phyloP scores from a whole-genome alignment of 2,113 vertebrate genomes.

The Notothenia rossii region DNA sequence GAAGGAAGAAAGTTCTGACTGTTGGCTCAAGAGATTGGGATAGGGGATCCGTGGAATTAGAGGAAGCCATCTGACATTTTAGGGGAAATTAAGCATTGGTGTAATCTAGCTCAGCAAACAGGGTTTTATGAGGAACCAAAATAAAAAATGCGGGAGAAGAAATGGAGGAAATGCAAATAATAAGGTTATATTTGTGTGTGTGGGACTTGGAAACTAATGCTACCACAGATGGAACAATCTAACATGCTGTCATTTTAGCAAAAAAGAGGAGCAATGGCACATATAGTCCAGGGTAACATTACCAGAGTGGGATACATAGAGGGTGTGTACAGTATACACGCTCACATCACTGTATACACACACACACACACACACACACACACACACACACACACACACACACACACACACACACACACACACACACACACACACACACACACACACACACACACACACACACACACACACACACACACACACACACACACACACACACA shows the following conservation, averaged over 20 bases:
- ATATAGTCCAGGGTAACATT: constrained; percentile 8
- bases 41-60: constrained; percentile 49
- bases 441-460: no score
- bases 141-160: constrained; percentile 22
- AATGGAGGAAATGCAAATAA: constrained; percentile 32
- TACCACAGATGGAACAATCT: constrained; percentile 1
- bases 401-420: no score
- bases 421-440: no score
- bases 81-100: constrained; percentile 37
- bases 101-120: constrained; percentile 62
- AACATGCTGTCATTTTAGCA: constrained; percentile 11
- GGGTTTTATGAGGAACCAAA: constrained; percentile 48
- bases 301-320: not conserved
- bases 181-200: constrained; percentile 53
- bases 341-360: constrained; percentile 11
- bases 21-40: constrained; percentile 47
- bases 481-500: no score
- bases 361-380: no score
- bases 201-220: constrained; percentile 19
- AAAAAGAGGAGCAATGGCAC: not conserved
- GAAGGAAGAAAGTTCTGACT: constrained; percentile 11
- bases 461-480: no score
- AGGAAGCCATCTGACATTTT: constrained; percentile 65
- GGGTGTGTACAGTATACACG: constrained; percentile 63
- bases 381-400: no score